phyloP scores from a whole-genome alignment of 2,888 invertebrate genomes.

The Eilema sororculum region DNA sequence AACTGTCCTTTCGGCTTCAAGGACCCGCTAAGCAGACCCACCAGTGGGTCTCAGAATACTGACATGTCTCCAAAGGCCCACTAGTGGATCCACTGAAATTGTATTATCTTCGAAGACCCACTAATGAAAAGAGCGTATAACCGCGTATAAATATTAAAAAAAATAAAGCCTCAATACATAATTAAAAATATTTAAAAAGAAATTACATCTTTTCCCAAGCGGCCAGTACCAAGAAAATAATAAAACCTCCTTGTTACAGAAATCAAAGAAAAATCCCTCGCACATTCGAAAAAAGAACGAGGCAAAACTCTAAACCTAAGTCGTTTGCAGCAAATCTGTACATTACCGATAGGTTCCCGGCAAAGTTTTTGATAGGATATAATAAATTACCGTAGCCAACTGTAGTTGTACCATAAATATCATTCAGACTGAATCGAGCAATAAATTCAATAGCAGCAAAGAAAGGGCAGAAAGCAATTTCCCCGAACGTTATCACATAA shows the following conservation, averaged over 20 bases:
- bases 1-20: too few species aligned
- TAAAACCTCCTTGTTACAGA: background rate
- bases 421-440: slow-evolving; percentile 74
- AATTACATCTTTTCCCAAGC: too few species aligned
- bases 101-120: too few species aligned
- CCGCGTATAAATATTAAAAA: too few species aligned
- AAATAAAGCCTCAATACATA: too few species aligned
- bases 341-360: slow-evolving; percentile 26
- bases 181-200: too few species aligned
- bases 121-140: too few species aligned
- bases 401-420: slow-evolving; percentile 74
- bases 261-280: background rate
- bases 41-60: too few species aligned
- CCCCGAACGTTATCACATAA: slow-evolving; percentile 81
- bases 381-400: slow-evolving; percentile 51
- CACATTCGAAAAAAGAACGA: background rate
- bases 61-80: too few species aligned
- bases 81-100: too few species aligned
- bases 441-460: slow-evolving; percentile 79
- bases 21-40: too few species aligned
- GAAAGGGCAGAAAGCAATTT: slow-evolving; percentile 83
- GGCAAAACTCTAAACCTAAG: slow-evolving; percentile 21
- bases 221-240: too few species aligned
- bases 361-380: slow-evolving; percentile 52
- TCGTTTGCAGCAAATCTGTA: slow-evolving; percentile 29